A percentile compares a stretch with the other conserved stretches of the same genome.
Evolutionary conservation across 2,797 vertebrate genomes (phyloP).

Genomic region (Leptodactylus fallax): DNA sequence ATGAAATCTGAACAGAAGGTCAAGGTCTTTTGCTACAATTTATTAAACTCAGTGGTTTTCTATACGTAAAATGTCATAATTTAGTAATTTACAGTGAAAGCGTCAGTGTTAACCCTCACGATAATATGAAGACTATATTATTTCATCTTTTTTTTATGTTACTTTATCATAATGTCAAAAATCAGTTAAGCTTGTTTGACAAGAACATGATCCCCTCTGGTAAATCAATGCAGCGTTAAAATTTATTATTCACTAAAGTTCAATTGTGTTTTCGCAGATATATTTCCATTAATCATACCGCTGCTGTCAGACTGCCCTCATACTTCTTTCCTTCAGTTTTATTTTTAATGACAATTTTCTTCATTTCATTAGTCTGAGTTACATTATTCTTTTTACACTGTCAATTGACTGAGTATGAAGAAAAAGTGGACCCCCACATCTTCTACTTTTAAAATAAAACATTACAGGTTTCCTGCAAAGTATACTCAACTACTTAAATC

Average conservation of each 20-base stretch:
- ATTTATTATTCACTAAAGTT: slow-evolving; percentile 18
- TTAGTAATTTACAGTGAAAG: not conserved
- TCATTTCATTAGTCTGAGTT: not conserved
- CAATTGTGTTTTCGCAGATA: slow-evolving; percentile 18
- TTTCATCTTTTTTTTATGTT: slow-evolving; percentile 17
- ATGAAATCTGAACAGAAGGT: not conserved
- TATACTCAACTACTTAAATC: too few species aligned
- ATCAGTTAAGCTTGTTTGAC: slow-evolving; percentile 22
- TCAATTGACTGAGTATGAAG: not conserved
- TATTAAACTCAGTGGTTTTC: not conserved
- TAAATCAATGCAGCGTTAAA: slow-evolving; percentile 23
- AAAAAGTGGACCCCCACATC: not conserved
- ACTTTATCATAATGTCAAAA: slow-evolving; percentile 34
- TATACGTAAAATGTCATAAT: slow-evolving; percentile 18
- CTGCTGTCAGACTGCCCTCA: slow-evolving; percentile 1
- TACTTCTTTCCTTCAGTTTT: not conserved
- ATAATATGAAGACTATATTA: slow-evolving; percentile 32
- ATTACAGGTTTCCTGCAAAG: not conserved
- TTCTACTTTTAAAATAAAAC: not conserved
- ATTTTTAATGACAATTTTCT: not conserved
- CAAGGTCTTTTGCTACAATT: not conserved
- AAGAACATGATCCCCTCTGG: slow-evolving; percentile 31
- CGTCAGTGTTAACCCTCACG: not conserved
- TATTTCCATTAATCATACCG: slow-evolving; percentile 7
- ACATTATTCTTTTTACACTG: not conserved